Evolutionary conservation across 37 sponge, comb jelly and placozoan genomes (phyloP), one percentile per base, ranked within the genome.

Genomic region (Halichondria panicea): DNA sequence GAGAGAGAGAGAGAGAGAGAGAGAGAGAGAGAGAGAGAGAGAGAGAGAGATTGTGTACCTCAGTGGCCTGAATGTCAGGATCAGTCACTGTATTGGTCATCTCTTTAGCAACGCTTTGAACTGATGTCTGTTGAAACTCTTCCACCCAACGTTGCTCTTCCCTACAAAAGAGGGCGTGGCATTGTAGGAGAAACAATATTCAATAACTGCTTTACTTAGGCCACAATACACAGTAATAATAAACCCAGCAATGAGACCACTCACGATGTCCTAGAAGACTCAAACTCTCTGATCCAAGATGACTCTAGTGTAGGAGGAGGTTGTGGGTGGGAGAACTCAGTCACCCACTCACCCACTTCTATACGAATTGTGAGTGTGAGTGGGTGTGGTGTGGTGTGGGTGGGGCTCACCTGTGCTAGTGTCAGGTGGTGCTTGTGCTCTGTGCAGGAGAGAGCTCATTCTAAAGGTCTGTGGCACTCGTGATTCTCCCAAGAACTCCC

Each of bases 391-490:
- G 68, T 52, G 70, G 80, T 43, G 58, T 38, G 52, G 48, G 45
- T 32, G 43, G 36, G 33, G 72, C 65, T 3, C 40, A 54, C 28
- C 3, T 36, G 8, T 77, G 63, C 22, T 76, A n/a, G n/a, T n/a
- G n/a, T n/a, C n/a, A n/a, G n/a, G 58, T 12, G 73, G 43, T 4
- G 18, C 19, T 38, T 88, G 85, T 21, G 79, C 24, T 37, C 85
- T 66, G 1, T 73, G 43, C 45, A 92, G 71, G 0, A 92, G 70
- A 12, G 80, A 42, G 0, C 84, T 3, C 92, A 92, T 87, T 22
- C 84, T 45, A 53, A 78, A 92, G 0, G 88, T 83, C 70, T 87
- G 87, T 11, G 87, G 87, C 0, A 81, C 87, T 18, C 76, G 55
- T 31, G 76, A 71, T 35, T 32, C 69, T 3, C 79, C 82, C 12